These are phyloP conservation scores for Eolophus roseicapilla DNA, from an alignment of 2,113 vertebrate species.

Conservation along the genomic window DNA sequence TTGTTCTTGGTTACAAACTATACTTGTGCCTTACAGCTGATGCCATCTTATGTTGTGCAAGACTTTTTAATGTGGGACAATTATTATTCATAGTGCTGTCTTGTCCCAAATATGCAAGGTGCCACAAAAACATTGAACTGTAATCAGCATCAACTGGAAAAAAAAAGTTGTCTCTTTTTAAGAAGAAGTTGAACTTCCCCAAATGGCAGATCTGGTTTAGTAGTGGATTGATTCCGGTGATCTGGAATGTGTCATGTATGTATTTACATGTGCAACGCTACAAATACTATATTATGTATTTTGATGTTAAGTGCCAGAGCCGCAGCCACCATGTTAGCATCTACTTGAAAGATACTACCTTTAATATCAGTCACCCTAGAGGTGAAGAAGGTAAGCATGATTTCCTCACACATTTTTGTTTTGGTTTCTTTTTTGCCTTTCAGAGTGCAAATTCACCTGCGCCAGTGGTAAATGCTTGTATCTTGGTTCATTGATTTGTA, in stretches of 20 bases:
- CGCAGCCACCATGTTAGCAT: neutral
- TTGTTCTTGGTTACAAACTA: slow-evolving; percentile 1
- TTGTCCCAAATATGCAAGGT: neutral
- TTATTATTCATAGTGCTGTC: neutral
- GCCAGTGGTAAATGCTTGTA: slow-evolving; percentile 95
- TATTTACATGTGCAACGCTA: neutral
- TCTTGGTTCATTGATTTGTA: slow-evolving; percentile 94
- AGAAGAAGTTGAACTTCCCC: neutral
- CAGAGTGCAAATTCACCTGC: slow-evolving; percentile 99
- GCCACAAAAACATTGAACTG: neutral
- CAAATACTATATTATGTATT: neutral
- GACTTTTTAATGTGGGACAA: neutral
- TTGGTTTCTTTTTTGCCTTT: slow-evolving; percentile 52
- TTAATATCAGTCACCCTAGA: neutral
- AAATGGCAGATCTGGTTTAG: neutral
- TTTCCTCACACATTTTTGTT: slow-evolving; percentile 25
- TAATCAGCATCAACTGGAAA: neutral
- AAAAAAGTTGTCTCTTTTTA: neutral
- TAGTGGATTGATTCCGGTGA: neutral
- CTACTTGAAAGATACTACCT: neutral
- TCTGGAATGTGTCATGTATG: neutral
- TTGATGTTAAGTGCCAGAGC: neutral
- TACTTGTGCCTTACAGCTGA: neutral
- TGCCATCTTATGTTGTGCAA: neutral
- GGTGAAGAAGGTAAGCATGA: neutral